Percentiles rank a stretch among this genome's conserved stretches.
These are phyloP conservation scores for Uria aalge DNA, from an alignment of 2,113 vertebrate species.

Conservation along the genomic window DNA sequence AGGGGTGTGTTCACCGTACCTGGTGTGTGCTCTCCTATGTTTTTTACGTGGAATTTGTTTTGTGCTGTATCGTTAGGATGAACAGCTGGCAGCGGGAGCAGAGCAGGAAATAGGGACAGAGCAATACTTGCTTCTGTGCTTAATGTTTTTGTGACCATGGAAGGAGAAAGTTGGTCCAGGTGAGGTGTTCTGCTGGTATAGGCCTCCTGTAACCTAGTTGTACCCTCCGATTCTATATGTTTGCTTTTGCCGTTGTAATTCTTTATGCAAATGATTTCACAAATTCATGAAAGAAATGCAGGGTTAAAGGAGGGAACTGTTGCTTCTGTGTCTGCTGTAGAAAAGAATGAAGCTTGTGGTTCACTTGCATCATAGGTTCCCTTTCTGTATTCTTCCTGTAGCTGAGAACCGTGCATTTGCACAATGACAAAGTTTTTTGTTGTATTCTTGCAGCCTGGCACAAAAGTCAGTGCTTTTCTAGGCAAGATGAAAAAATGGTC, in stretches of 20 bases:
- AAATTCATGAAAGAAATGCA: background rate
- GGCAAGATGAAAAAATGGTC: background rate
- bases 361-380: slow-evolving; percentile 37
- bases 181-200: background rate
- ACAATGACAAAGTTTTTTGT: background rate
- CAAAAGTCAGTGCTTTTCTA: background rate
- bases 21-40: background rate
- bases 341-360: slow-evolving; percentile 29
- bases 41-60: background rate
- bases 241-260: background rate
- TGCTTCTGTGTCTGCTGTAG: background rate
- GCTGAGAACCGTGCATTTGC: background rate
- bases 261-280: background rate
- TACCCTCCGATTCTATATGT: background rate
- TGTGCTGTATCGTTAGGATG: background rate
- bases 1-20: background rate
- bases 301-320: background rate
- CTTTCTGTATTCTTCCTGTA: slow-evolving; percentile 14
- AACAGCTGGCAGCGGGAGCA: background rate
- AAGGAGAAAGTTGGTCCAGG: background rate
- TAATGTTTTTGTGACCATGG: background rate
- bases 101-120: background rate
- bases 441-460: background rate
- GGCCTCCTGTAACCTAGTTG: background rate
- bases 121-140: background rate